Percentiles rank a stretch among this genome's conserved stretches.
These are phyloP conservation scores for Proterorhinus semilunaris DNA, from an alignment of 2,113 vertebrate species.

Conservation along the genomic window DNA sequence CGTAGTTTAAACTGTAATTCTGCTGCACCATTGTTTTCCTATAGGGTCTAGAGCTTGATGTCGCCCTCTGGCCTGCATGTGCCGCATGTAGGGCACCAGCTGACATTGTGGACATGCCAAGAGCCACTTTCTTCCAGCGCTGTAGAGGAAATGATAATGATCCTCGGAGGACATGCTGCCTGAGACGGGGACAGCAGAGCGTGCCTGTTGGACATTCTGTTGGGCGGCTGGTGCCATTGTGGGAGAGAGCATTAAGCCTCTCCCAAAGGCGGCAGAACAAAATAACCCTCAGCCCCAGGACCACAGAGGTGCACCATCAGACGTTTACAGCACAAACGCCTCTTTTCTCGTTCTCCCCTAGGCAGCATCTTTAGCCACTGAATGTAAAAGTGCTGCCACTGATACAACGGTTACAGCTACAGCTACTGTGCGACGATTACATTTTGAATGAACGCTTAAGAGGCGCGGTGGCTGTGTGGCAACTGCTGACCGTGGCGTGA, in stretches of 20 bases:
- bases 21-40: neutral
- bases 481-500: too few relatives aligned
- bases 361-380: neutral
- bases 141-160: constrained; percentile 20
- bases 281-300: constrained; percentile 12
- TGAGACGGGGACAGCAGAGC: constrained; percentile 8
- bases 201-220: constrained; percentile 19
- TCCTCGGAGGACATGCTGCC: constrained; percentile 18
- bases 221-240: constrained; percentile 11
- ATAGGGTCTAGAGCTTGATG: constrained; percentile 17
- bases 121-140: constrained; percentile 11
- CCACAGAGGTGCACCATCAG: constrained; percentile 17
- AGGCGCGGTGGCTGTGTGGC: too few relatives aligned
- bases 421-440: too few relatives aligned
- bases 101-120: constrained; percentile 24
- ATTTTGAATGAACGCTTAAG: too few relatives aligned
- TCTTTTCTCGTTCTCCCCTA: constrained; percentile 2
- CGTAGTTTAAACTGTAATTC: too few relatives aligned
- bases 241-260: constrained; percentile 8
- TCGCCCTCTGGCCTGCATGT: constrained; percentile 12
- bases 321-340: constrained; percentile 15
- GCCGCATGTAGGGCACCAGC: constrained; percentile 20
- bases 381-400: neutral
- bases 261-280: constrained; percentile 12
- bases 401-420: too few relatives aligned